These are phyloP conservation scores for Hylaeus volcanicus DNA, from an alignment of 1,140 invertebrate genomes.

Conservation along the genomic window DNA sequence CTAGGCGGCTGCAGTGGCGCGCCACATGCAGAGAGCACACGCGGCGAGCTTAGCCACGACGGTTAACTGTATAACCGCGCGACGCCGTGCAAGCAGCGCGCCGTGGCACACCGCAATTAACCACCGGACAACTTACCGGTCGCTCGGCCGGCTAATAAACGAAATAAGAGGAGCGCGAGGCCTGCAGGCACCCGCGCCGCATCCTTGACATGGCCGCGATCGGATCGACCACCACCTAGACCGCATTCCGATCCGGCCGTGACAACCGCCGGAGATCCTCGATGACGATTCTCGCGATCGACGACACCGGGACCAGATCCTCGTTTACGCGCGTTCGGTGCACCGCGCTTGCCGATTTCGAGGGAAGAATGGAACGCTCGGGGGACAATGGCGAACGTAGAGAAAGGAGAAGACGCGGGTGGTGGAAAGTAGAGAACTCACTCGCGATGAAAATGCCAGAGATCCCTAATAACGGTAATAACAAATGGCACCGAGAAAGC, in stretches of 20 bases:
- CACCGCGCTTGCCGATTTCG: not conserved
- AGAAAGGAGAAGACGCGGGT: no score
- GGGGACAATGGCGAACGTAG: no score
- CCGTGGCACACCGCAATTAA: constrained; percentile 73
- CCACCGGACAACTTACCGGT: constrained; percentile 69
- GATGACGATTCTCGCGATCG: constrained; percentile 3
- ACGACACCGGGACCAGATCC: not conserved
- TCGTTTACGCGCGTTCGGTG: no score
- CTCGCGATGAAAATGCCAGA: no score
- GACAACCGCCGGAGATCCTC: constrained; percentile 1
- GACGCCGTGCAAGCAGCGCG: constrained; percentile 29
- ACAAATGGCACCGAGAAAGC: no score
- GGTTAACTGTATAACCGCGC: constrained; percentile 72
- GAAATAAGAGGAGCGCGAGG: constrained; percentile 52
- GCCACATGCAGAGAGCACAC: constrained; percentile 57
- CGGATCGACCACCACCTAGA: constrained; percentile 51
- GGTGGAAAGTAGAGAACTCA: no score
- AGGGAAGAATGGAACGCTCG: not conserved
- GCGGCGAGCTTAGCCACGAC: constrained; percentile 49
- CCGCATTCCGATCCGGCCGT: constrained; percentile 44
- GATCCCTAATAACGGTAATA: no score
- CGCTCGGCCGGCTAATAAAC: constrained; percentile 64
- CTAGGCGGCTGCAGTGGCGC: constrained; percentile 41
- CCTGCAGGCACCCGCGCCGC: constrained; percentile 47
- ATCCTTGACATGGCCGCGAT: constrained; percentile 57